These are phyloP conservation scores for Scaptomyza cyrtandrae DNA, from an alignment of 2,888 invertebrate genomes.

Conservation along the genomic window DNA sequence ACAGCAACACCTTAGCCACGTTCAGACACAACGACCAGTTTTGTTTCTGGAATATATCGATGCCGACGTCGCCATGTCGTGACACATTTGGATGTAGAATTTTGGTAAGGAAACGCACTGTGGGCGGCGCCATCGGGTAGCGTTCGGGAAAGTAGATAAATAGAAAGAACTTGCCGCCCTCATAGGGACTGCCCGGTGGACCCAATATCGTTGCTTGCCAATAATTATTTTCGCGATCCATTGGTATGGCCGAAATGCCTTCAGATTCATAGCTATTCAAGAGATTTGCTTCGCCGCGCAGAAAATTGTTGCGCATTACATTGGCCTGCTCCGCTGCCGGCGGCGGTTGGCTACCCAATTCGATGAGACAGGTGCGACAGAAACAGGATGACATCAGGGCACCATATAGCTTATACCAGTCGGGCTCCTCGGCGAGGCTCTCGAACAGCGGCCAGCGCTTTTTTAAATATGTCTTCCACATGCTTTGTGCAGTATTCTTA, in stretches of 20 bases:
- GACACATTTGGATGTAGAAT: constrained; percentile 98
- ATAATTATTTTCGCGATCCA: constrained; percentile 86
- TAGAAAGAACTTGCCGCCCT: constrained; percentile 96
- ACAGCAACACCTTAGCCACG: constrained; percentile 94
- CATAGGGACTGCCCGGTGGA: constrained; percentile 96
- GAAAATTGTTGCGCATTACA: constrained; percentile 92
- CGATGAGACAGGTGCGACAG: constrained; percentile 93
- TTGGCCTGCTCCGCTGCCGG: constrained; percentile 89
- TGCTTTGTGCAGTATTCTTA: constrained; percentile 90
- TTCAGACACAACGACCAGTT: constrained; percentile 98
- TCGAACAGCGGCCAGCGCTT: constrained; percentile 94
- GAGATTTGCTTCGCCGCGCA: constrained; percentile 89
- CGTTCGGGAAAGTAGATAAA: constrained; percentile 95
- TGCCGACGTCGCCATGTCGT: constrained; percentile 97
- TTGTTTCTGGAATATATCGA: constrained; percentile 96
- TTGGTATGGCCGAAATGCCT: constrained; percentile 84
- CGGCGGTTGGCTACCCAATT: constrained; percentile 90
- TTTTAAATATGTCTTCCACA: constrained; percentile 92
- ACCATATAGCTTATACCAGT: constrained; percentile 93
- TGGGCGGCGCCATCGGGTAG: constrained; percentile 96
- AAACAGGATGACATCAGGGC: constrained; percentile 91
- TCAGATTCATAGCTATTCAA: constrained; percentile 83
- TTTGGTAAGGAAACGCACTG: constrained; percentile 95
- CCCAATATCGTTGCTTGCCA: constrained; percentile 98
- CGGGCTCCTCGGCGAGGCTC: constrained; percentile 88